A percentile compares a stretch with the other conserved stretches of the same genome.
These are phyloP conservation scores for Dryobota labecula DNA, from an alignment of 2,888 invertebrate genomes.

Conservation along the genomic window DNA sequence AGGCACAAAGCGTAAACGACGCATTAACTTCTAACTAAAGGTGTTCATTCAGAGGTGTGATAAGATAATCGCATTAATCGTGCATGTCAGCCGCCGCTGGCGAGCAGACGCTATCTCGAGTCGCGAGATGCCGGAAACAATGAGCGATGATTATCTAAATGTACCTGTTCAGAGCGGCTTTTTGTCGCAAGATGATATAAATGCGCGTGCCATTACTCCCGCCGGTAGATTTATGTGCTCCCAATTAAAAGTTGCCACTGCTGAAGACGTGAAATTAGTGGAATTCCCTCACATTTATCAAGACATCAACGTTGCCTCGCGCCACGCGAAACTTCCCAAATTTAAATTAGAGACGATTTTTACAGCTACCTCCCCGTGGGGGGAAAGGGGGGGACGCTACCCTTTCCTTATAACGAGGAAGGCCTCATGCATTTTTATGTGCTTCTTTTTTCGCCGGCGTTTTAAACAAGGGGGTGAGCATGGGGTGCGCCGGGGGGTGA, in stretches of 20 bases:
- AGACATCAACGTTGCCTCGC: constrained; percentile 89
- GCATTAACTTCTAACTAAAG: constrained; percentile 59
- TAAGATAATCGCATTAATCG: constrained; percentile 63
- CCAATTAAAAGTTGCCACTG: constrained; percentile 89
- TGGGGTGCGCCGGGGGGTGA: constrained; percentile 87
- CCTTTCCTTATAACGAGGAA: constrained; percentile 91
- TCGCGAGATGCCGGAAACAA: constrained; percentile 79
- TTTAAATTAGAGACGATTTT: constrained; percentile 91
- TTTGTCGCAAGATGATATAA: constrained; percentile 87
- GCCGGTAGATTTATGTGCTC: constrained; percentile 84
- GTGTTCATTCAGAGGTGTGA: constrained; percentile 52
- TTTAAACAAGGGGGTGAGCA: constrained; percentile 91
- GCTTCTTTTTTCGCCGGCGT: constrained; percentile 91
- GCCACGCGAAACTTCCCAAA: constrained; percentile 90
- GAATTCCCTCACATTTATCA: constrained; percentile 90
- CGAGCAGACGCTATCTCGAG: constrained; percentile 61
- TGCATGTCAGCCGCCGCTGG: constrained; percentile 41
- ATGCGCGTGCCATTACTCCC: constrained; percentile 84
- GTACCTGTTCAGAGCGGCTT: constrained; percentile 80
- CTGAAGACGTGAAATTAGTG: constrained; percentile 89
- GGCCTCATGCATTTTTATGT: constrained; percentile 92
- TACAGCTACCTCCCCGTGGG: constrained; percentile 89
- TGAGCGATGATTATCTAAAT: constrained; percentile 88
- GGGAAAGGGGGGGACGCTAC: constrained; percentile 84
- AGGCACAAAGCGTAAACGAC: constrained; percentile 32